Evolutionary conservation across 2,113 vertebrate genomes (phyloP).

Genomic region (Hystrix brachyura): DNA sequence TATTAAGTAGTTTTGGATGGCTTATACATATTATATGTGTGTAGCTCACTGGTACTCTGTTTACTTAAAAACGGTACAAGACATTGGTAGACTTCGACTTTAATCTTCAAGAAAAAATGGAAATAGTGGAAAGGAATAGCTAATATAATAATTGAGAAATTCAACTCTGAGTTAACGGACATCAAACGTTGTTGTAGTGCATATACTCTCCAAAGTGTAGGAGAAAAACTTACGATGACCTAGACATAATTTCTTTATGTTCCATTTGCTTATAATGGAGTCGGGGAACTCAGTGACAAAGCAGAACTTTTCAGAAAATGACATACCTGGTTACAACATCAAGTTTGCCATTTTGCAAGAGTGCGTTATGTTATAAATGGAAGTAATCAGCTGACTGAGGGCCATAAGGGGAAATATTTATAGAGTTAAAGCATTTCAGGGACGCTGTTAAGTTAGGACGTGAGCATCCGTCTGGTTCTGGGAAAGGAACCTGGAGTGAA

Average conservation of each 20-base stretch:
- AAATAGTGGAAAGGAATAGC: neutral
- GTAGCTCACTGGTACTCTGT: neutral
- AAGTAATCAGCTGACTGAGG: neutral
- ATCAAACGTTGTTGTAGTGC: neutral
- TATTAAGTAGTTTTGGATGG: conserved; percentile 6
- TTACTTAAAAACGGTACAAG: neutral
- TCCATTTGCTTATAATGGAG: neutral
- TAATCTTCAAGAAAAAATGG: neutral
- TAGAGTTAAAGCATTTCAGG: conserved; percentile 2
- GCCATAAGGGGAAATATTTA: neutral
- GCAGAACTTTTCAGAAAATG: neutral
- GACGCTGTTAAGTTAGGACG: conserved; percentile 30
- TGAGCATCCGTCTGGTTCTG: neutral
- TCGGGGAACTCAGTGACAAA: neutral
- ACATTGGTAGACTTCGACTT: neutral
- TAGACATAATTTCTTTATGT: conserved; percentile 17
- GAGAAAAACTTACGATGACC: neutral
- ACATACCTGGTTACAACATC: neutral
- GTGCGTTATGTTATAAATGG: neutral
- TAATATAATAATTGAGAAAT: neutral
- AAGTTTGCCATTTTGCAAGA: conserved; percentile 45
- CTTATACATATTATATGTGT: neutral
- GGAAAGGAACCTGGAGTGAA: neutral
- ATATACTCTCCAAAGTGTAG: neutral
- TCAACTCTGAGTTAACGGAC: neutral